Conservation (phyloP, 2,797 vertebrate genomes). For the Neoniphon sammara region DNA sequence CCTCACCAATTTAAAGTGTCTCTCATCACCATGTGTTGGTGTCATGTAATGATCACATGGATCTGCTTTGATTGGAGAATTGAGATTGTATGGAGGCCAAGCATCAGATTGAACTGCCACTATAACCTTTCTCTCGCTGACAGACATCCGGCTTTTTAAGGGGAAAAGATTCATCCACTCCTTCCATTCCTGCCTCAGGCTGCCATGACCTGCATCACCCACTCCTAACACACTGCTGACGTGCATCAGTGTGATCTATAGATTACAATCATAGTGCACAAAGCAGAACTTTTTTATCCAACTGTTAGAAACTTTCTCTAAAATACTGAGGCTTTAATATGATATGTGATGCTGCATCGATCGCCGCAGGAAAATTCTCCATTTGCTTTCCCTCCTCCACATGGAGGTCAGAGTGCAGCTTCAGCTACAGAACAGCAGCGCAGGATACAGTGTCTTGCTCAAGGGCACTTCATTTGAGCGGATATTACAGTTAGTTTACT, state of each 20-base stretch:
- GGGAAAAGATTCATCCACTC: neutral
- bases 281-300: conserved; percentile 5
- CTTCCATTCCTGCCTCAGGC: neutral
- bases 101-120: conserved; percentile 16
- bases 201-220: neutral
- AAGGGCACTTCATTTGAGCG: conserved; percentile 6
- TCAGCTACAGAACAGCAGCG: conserved; percentile 11
- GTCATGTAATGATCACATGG: conserved; percentile 38
- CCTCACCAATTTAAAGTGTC: conserved; percentile 67
- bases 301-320: conserved; percentile 21
- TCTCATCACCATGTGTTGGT: conserved; percentile 51
- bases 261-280: neutral
- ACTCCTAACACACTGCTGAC: neutral
- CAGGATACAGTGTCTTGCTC: conserved; percentile 23
- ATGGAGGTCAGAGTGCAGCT: conserved; percentile 12
- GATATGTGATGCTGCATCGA: neutral
- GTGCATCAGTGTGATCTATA: neutral
- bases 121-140: neutral
- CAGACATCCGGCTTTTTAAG: neutral
- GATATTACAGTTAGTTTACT: conserved; percentile 4
- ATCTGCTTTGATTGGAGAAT: conserved; percentile 29
- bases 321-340: neutral
- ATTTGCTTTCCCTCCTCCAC: conserved; percentile 3
- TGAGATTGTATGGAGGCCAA: conserved; percentile 36
- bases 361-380: conserved; percentile 17